These are phyloP conservation scores for Liparis tanakae DNA, from an alignment of 2,797 vertebrate genomes.

Conservation along the genomic window DNA sequence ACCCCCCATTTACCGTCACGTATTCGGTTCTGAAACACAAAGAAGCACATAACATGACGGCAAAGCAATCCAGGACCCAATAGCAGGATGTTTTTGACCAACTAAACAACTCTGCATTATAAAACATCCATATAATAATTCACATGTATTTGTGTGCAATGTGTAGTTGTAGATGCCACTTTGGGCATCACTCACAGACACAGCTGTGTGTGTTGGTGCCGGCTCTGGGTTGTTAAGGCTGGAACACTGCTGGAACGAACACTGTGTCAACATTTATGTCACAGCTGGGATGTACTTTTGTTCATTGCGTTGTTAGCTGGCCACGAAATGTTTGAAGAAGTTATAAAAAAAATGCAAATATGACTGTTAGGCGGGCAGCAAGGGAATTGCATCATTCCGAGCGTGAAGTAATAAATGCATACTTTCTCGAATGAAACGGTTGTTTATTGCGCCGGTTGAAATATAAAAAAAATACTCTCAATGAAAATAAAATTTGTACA, in stretches of 20 bases:
- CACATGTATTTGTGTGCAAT: neutral
- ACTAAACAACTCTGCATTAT: neutral
- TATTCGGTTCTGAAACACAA: constrained; percentile 12
- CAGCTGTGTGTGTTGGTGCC: neutral
- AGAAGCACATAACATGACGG: neutral
- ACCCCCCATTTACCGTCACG: constrained; percentile 1
- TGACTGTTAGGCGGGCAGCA: neutral
- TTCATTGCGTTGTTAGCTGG: neutral
- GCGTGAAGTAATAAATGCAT: neutral
- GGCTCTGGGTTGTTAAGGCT: neutral
- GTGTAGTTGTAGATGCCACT: constrained; percentile 8
- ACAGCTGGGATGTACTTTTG: neutral
- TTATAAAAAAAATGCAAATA: constrained; percentile 13
- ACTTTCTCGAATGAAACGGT: neutral
- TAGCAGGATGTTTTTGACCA: neutral
- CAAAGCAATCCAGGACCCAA: neutral
- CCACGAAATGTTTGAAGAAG: neutral
- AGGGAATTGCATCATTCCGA: neutral
- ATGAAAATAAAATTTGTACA: neutral
- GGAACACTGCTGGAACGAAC: neutral
- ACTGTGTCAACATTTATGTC: neutral
- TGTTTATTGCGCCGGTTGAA: neutral
- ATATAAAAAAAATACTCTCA: neutral
- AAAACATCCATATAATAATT: neutral
- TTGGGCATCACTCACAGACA: neutral